Conservation (phyloP, 2,113 vertebrate species). For the Laterallus jamaicensis region DNA sequence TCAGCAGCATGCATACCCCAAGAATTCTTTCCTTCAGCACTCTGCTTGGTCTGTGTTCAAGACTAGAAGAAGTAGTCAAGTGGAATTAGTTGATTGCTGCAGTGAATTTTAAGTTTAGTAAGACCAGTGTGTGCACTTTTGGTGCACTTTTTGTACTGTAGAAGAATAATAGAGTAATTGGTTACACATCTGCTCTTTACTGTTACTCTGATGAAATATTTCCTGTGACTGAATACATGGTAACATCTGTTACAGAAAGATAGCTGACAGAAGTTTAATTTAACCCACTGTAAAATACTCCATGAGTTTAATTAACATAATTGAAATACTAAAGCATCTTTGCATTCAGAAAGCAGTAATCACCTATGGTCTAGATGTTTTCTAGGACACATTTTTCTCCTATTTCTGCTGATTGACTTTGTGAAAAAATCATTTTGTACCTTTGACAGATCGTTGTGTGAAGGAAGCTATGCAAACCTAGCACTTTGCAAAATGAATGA, state of each 20-base stretch:
- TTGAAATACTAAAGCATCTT: not conserved
- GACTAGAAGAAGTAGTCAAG: not conserved
- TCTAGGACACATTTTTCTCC: not conserved
- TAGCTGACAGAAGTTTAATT: constrained; percentile 30
- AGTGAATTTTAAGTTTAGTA: not conserved
- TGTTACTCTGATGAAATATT: constrained; percentile 20
- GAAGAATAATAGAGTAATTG: not conserved
- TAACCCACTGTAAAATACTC: not conserved
- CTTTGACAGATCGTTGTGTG: not conserved
- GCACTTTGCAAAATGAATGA: not conserved
- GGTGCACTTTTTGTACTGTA: not conserved
- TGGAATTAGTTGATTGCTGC: not conserved
- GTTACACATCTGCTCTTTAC: not conserved
- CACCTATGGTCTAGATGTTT: not conserved
- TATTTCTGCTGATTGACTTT: not conserved
- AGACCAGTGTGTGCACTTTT: not conserved
- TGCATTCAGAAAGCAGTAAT: not conserved
- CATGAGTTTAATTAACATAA: not conserved
- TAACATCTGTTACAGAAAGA: constrained; percentile 19
- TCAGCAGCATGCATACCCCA: not conserved
- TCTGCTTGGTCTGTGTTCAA: not conserved
- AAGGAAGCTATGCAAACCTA: not conserved
- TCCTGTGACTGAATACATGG: not conserved
- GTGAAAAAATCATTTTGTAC: not conserved
- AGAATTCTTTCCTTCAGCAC: not conserved